Evolutionary conservation across 1,140 invertebrate species (phyloP), one percentile per base, ranked within the genome.

Genomic region (Ephestia elutella): DNA sequence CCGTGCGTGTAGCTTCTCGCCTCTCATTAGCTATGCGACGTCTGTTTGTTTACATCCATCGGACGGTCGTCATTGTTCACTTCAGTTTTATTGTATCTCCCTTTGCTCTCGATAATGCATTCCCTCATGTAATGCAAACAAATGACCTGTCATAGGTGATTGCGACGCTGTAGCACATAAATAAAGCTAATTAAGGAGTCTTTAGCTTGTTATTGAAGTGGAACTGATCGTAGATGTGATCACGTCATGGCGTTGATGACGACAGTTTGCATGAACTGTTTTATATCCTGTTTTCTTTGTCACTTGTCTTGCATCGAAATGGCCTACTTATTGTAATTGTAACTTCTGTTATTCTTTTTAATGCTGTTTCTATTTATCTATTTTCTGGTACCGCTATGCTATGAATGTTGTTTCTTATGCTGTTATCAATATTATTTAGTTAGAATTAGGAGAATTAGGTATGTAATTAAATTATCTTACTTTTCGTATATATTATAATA

Each of bases 1-100:
- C 82, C 60, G 65, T 65, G 56, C 73, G 61, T 65, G 61, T 64
- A n/a, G n/a, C 60, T 62, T 67, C 63, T 63, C 57, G 57, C 65
- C 59, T 57, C 77, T 82, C 66, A 80, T 82, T 86, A 75, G 71
- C 70, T 78, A 82, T 84, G 77, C 83, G 66, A 48, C 48, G 66
- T 63, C 75, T 69, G 72, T 79, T 72, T 71, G 30, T 32, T 32
- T 32, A 32, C 30, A 11, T 32, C 11, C 30, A 1, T 32, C 11
- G 7, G 30, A 68, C 70, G 62, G 59, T 63, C 62, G 70, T 65
- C 70, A 72, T 82, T 80, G 78, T 84, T 70, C 70, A 57, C 68
- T 58, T 49, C 60, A 58, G 55, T 73, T 65, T 73, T 71, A 70
- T 71, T 70, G 71, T 78, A 63, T 71, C 68, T 76, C 63, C 65